A percentile compares a stretch with the other conserved stretches of the same genome.
Conservation (phyloP, 2,797 vertebrate species). For the Xiphophorus birchmanni region DNA sequence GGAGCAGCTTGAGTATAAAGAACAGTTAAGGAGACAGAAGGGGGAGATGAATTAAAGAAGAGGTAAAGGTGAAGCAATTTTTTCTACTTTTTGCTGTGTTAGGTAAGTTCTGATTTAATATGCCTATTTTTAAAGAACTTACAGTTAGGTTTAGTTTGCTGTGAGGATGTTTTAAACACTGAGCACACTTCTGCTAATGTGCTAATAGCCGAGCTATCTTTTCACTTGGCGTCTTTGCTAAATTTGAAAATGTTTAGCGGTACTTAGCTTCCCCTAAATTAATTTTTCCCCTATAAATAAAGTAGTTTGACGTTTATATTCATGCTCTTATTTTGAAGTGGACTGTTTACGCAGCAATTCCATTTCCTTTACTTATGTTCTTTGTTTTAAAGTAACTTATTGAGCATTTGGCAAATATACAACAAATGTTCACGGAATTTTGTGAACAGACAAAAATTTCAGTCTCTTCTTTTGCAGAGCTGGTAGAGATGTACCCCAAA, state of each 20-base stretch:
- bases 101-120: neutral
- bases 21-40: neutral
- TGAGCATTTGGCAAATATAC: neutral
- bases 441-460: neutral
- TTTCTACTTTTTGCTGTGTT: neutral
- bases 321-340: too few species aligned
- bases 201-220: too few species aligned
- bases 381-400: neutral
- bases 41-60: neutral
- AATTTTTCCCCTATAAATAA: neutral
- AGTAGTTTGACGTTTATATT: too few species aligned
- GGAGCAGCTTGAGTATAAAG: constrained; percentile 13
- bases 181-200: too few species aligned
- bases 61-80: neutral
- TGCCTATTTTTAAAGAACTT: neutral
- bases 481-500: neutral
- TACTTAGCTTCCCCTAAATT: neutral
- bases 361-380: too few species aligned
- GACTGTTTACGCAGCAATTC: too few species aligned
- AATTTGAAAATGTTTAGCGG: neutral
- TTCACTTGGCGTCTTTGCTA: neutral
- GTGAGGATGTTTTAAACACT: too few species aligned
- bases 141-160: neutral
- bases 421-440: neutral
- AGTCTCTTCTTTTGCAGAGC: neutral